Conservation (phyloP, 64 coral and sea anemone species). For the Exaiptasia diaphana region DNA sequence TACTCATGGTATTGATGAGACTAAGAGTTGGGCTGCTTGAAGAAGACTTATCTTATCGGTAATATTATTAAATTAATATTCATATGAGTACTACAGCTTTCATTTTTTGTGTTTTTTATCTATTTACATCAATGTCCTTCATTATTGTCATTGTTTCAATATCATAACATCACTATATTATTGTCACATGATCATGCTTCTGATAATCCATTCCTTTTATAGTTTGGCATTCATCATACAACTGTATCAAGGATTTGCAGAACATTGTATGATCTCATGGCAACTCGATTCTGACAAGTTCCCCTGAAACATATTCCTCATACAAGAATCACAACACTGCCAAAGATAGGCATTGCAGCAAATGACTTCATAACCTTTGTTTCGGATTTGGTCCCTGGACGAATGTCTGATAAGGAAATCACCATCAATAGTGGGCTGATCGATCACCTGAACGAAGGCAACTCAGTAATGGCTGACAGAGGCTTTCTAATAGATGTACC, state of each 20-base stretch:
- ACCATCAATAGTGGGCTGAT: conserved; percentile 2
- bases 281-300: conserved; percentile 38
- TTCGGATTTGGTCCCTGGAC: neutral
- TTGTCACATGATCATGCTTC: no score
- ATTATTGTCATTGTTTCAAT: no score
- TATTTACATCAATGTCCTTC: no score
- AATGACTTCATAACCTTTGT: neutral
- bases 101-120: no score
- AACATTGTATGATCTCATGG: conserved; percentile 53
- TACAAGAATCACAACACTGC: conserved; percentile 24
- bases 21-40: conserved; percentile 47
- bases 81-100: no score
- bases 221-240: conserved; percentile 15
- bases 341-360: conserved; percentile 21
- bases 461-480: neutral
- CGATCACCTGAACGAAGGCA: neutral
- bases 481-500: neutral
- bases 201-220: no score
- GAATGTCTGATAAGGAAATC: neutral
- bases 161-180: no score
- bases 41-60: no score
- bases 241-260: conserved; percentile 35
- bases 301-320: conserved; percentile 14
- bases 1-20: conserved; percentile 38
- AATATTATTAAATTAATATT: no score